Percentiles rank a stretch among this genome's conserved stretches.
Conservation (phyloP, 2,797 vertebrate species). For the Muscicapa comitata region DNA sequence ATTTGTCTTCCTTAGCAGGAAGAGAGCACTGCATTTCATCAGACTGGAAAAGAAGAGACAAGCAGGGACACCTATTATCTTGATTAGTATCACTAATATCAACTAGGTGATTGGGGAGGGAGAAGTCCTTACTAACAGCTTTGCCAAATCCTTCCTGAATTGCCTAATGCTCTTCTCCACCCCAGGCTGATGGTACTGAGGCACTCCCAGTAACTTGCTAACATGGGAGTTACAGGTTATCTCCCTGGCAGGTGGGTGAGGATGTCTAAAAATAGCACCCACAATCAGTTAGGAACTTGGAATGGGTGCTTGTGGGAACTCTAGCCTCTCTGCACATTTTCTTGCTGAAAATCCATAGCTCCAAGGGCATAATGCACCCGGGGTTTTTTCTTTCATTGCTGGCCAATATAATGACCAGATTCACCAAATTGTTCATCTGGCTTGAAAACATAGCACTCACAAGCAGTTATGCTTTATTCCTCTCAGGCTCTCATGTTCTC, state of each 20-base stretch:
- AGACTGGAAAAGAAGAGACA: not conserved
- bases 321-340: not conserved
- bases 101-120: not conserved
- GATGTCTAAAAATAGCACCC: not conserved
- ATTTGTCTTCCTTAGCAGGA: not conserved
- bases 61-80: not conserved
- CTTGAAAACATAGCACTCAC: not conserved
- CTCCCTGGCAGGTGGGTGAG: not conserved
- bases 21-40: not conserved
- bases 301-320: not conserved
- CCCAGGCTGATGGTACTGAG: not conserved
- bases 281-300: not conserved
- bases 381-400: not conserved
- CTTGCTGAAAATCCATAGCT: not conserved
- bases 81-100: not conserved
- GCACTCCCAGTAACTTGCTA: not conserved
- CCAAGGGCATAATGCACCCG: accelerated
- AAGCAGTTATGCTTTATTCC: not conserved
- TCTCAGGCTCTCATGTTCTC: not conserved
- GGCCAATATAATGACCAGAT: not conserved
- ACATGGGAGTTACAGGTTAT: not conserved
- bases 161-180: not conserved
- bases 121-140: not conserved
- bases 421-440: not conserved
- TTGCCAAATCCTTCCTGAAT: not conserved